Base-by-base conservation (phyloP, 2,797 vertebrate genomes). In the Myripristis murdjan region DNA sequence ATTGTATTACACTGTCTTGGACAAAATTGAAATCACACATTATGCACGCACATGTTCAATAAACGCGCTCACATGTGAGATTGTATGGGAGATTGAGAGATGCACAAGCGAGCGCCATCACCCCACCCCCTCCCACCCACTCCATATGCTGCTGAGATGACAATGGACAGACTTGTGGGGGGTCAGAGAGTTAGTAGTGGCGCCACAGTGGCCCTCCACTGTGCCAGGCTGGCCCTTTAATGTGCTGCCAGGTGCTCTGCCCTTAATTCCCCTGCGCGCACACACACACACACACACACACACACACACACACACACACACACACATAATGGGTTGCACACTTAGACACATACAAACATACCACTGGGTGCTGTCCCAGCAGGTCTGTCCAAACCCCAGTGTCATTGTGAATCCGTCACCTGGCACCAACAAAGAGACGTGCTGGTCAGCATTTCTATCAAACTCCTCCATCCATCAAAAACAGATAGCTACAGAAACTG, bases 401-500 rank as follows among this genome's bases (percentile, higher is more conserved):
- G 35, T 46, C 43, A 60, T 67, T 52, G 10, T 48, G 16, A 35
- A 43, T 31, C 14, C 53, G 62, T 63, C 68, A 81, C 70, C 63
- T 73, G 44, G 55, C 16, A 58, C 7, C 52, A 66, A n/a, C n/a
- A n/a, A 43, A 35, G 20, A 16, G 73, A 79, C 68, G 33, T 48
- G 28, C 46, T 33, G 47, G 54, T 77, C 59, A 64, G 57, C 64
- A 67, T 44, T 77, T 71, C 69, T 61, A 44, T 80, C 65, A 52
- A 51, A 73, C 52, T 46, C 37, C 58, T 82, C 69, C 60, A 67
- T 81, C 70, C 57, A 64, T 83, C 70, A 66, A 59, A n/a, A 31
- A 28, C 28, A 23, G 52, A 70, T 31, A 22, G 70, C 26, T 44
- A 9, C 26, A 7, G 46, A 12, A 14, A 10, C 31, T 23, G 57